A percentile compares a stretch with the other conserved stretches of the same genome.
These are phyloP conservation scores for Nannoperca australis DNA, from an alignment of 2,797 vertebrate genomes.

Conservation along the genomic window DNA sequence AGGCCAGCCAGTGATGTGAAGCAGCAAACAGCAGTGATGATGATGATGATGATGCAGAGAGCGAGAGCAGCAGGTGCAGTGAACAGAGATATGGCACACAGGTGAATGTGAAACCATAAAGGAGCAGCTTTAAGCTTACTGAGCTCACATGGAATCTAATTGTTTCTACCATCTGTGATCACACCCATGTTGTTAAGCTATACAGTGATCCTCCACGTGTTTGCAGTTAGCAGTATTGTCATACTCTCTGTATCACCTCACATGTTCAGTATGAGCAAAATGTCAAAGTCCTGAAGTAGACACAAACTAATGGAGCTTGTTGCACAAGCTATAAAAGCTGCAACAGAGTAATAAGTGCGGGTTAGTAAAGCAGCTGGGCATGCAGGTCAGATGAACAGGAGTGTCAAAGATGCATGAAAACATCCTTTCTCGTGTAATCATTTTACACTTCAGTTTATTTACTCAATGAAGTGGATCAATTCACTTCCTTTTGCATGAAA, in stretches of 20 bases:
- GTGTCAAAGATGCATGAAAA: constrained; percentile 13
- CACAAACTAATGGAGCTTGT: constrained; percentile 23
- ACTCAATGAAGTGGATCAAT: background rate
- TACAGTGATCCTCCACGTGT: constrained; percentile 11
- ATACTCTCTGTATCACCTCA: constrained; percentile 1
- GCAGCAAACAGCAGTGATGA: constrained; percentile 24
- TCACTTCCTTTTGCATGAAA: background rate
- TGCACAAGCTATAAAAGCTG: background rate
- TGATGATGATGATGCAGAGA: background rate
- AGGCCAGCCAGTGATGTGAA: constrained; percentile 49
- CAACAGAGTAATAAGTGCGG: constrained; percentile 1
- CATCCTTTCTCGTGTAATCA: background rate
- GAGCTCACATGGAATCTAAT: background rate
- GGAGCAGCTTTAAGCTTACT: background rate
- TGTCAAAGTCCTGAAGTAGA: too few relatives aligned
- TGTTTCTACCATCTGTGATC: constrained; percentile 17
- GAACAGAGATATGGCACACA: background rate
- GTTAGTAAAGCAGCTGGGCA: constrained; percentile 32
- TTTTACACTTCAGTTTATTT: constrained; percentile 10
- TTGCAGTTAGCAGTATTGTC: background rate
- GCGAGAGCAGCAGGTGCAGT: constrained; percentile 11
- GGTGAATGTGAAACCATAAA: background rate
- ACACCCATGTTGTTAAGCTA: background rate
- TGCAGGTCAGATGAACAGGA: constrained; percentile 25
- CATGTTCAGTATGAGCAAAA: background rate